phyloP scores from a whole-genome alignment of 2,888 invertebrate genomes.

The Folsomia manolachei region DNA sequence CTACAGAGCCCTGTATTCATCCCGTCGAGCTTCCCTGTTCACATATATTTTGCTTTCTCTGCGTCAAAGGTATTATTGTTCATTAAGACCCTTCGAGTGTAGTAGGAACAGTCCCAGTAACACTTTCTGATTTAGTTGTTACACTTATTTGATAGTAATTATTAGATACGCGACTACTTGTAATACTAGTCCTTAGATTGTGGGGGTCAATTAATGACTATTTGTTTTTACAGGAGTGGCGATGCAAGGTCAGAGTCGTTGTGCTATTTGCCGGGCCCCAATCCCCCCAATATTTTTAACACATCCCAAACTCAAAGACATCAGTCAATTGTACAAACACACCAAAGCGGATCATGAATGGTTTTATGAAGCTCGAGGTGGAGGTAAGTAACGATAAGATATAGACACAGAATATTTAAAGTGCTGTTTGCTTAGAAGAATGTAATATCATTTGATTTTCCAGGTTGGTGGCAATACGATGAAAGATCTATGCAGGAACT shows the following conservation, averaged over 20 bases:
- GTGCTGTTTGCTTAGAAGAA: too few species aligned
- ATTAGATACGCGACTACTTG: too few species aligned
- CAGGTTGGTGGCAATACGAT: slow-evolving; percentile 99
- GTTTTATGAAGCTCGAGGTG: slow-evolving; percentile 94
- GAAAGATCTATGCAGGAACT: slow-evolving; percentile 83
- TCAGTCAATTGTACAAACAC: slow-evolving; percentile 55
- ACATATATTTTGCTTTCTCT: slow-evolving; percentile 94
- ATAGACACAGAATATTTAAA: too few species aligned
- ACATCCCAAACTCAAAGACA: slow-evolving; percentile 70
- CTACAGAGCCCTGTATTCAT: slow-evolving; percentile 81
- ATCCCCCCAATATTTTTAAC: slow-evolving; percentile 86
- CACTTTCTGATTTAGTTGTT: too few species aligned
- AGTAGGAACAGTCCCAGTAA: too few species aligned
- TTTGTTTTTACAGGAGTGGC: too few species aligned
- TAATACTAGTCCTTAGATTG: too few species aligned
- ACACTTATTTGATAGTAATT: too few species aligned
- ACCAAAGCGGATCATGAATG: slow-evolving; percentile 70
- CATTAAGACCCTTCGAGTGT: too few species aligned
- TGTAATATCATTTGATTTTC: slow-evolving; percentile 51
- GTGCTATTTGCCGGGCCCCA: slow-evolving; percentile 88
- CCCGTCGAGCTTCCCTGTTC: slow-evolving; percentile 90
- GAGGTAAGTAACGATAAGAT: too few species aligned
- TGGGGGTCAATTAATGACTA: too few species aligned
- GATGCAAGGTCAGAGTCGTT: slow-evolving; percentile 64
- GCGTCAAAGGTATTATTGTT: too few species aligned